Evolutionary conservation across 1,140 invertebrate species (phyloP).

Genomic region (Chelonus insularis): DNA sequence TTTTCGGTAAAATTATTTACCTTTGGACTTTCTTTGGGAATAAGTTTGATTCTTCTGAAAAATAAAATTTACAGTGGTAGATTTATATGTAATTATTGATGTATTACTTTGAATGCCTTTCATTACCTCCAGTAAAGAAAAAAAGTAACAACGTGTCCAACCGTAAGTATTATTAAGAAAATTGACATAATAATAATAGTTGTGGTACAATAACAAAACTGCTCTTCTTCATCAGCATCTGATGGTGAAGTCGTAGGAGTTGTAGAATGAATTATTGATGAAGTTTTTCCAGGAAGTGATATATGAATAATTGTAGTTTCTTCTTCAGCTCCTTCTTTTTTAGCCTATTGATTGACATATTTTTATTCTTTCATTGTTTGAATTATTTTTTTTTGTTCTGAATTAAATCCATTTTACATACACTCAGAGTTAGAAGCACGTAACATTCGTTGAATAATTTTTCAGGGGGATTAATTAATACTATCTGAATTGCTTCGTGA

Average conservation of each 20-base stretch:
- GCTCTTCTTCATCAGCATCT: not conserved
- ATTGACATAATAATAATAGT: conserved; percentile 4
- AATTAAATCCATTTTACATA: conserved; percentile 9
- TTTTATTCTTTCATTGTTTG: not conserved
- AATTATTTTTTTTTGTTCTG: not conserved
- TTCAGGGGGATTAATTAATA: not conserved
- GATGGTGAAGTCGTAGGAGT: not conserved
- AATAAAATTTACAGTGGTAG: too few relatives aligned
- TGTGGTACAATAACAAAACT: not conserved
- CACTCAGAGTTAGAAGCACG: conserved; percentile 19
- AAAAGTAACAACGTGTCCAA: not conserved
- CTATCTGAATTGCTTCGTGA: not conserved
- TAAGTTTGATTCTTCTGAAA: too few relatives aligned
- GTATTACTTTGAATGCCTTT: not conserved
- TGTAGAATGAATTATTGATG: not conserved
- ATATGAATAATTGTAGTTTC: conserved; percentile 21
- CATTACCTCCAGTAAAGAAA: conserved; percentile 8
- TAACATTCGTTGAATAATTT: conserved; percentile 20
- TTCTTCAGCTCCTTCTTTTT: conserved; percentile 8
- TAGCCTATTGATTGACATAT: conserved; percentile 16
- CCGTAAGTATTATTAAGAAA: not conserved
- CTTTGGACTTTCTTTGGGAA: too few relatives aligned
- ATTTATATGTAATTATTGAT: too few relatives aligned
- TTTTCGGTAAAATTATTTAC: too few relatives aligned
- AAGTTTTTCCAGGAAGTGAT: conserved; percentile 10